A percentile compares a stretch with the other conserved stretches of the same genome.
phyloP scores from a whole-genome alignment of 2,797 vertebrate genomes.

The Melanotaenia nigrans region DNA sequence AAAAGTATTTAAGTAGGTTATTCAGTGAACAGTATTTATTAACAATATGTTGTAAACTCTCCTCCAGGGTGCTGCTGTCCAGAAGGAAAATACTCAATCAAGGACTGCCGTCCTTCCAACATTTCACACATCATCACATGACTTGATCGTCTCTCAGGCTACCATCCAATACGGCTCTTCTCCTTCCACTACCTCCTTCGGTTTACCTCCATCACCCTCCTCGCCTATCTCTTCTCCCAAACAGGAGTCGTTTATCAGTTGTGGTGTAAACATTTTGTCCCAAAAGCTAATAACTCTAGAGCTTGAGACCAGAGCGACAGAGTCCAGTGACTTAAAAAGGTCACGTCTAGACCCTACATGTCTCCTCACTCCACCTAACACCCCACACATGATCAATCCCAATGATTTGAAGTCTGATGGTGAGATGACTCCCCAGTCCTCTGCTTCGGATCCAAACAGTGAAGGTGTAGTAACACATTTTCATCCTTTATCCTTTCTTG shows the following conservation, averaged over 20 bases:
- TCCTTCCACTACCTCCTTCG: slow-evolving; percentile 3
- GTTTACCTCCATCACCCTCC: slow-evolving; percentile 29
- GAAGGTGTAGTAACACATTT: slow-evolving; percentile 58
- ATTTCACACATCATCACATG: slow-evolving; percentile 6
- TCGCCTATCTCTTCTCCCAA: slow-evolving; percentile 27
- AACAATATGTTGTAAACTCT: slow-evolving; percentile 1
- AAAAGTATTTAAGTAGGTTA: too few relatives aligned
- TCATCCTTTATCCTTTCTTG: not conserved
- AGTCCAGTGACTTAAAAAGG: slow-evolving; percentile 30
- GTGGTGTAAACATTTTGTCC: slow-evolving; percentile 64
- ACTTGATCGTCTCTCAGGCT: slow-evolving; percentile 20
- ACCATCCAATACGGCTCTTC: not conserved
- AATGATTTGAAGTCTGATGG: slow-evolving; percentile 21
- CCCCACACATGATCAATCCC: slow-evolving; percentile 65
- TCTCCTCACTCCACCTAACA: slow-evolving; percentile 81
- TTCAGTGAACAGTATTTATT: not conserved
- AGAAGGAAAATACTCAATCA: slow-evolving; percentile 40
- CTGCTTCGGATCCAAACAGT: slow-evolving; percentile 29
- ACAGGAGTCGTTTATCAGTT: slow-evolving; percentile 54
- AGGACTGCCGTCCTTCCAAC: slow-evolving; percentile 42
- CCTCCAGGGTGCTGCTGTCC: slow-evolving; percentile 24
- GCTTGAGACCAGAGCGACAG: slow-evolving; percentile 60
- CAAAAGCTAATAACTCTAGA: slow-evolving; percentile 75
- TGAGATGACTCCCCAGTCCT: slow-evolving; percentile 27
- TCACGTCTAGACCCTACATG: slow-evolving; percentile 68